Conservation (phyloP, 2,888 invertebrate species). For the Leistus spinibarbis region DNA sequence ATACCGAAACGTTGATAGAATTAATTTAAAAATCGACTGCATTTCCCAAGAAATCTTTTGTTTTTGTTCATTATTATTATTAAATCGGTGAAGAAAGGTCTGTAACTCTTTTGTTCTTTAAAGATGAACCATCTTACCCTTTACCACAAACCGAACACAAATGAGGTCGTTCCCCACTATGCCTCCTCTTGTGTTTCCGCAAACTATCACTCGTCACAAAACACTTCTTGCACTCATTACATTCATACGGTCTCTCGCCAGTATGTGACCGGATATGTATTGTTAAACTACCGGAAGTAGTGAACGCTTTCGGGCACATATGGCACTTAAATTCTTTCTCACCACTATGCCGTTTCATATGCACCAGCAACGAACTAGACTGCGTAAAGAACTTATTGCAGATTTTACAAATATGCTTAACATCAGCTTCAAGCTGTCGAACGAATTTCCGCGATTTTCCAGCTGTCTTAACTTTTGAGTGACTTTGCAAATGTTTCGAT, state of each 20-base stretch:
- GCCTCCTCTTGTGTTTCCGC: slow-evolving; percentile 19
- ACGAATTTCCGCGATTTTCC: neutral
- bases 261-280: slow-evolving; percentile 22
- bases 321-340: slow-evolving; percentile 22
- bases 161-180: slow-evolving; percentile 28
- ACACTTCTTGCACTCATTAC: slow-evolving; percentile 26
- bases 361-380: slow-evolving; percentile 12
- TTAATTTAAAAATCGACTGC: too few relatives aligned
- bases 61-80: too few relatives aligned
- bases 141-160: slow-evolving; percentile 36
- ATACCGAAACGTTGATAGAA: too few relatives aligned
- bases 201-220: slow-evolving; percentile 27
- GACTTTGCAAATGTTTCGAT: slow-evolving; percentile 16
- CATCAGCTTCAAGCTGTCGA: neutral
- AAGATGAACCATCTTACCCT: slow-evolving; percentile 10
- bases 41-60: too few relatives aligned
- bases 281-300: slow-evolving; percentile 21
- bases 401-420: slow-evolving; percentile 24
- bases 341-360: slow-evolving; percentile 28
- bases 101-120: neutral
- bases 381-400: slow-evolving; percentile 27
- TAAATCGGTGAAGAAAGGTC: too few relatives aligned
- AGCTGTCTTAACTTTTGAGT: neutral
- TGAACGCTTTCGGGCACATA: slow-evolving; percentile 29
- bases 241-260: slow-evolving; percentile 23